Conservation (phyloP, 1,140 invertebrate species). For the Saxidomus purpurata region DNA sequence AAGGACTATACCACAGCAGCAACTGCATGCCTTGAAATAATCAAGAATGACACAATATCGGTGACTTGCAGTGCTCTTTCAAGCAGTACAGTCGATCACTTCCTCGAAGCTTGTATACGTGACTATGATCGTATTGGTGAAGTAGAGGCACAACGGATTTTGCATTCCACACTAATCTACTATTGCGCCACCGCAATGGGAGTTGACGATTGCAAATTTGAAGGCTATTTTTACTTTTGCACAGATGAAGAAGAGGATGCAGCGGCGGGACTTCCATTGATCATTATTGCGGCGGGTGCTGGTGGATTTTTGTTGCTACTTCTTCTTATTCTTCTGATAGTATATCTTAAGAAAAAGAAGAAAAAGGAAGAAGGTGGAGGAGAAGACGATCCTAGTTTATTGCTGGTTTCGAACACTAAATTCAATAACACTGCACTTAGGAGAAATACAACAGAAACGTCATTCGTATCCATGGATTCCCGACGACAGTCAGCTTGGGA, state of each 20-base stretch:
- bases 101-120: slow-evolving; percentile 61
- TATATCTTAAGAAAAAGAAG: slow-evolving; percentile 33
- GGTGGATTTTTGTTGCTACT: neutral
- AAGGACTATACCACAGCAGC: slow-evolving; percentile 31
- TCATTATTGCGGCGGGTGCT: slow-evolving; percentile 23
- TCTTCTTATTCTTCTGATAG: neutral
- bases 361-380: slow-evolving; percentile 16
- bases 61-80: slow-evolving; percentile 16
- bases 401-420: slow-evolving; percentile 17
- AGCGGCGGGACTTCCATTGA: neutral
- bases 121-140: slow-evolving; percentile 37
- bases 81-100: slow-evolving; percentile 46
- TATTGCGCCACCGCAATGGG: slow-evolving; percentile 45
- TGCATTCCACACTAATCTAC: slow-evolving; percentile 26
- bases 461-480: slow-evolving; percentile 10
- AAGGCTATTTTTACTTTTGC: slow-evolving; percentile 61
- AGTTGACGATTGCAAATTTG: slow-evolving; percentile 56
- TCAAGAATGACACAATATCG: slow-evolving; percentile 44
- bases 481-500: slow-evolving; percentile 30
- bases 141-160: neutral
- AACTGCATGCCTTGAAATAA: slow-evolving; percentile 28
- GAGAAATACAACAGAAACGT: slow-evolving; percentile 40
- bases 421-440: neutral
- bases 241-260: neutral
- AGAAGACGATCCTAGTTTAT: slow-evolving; percentile 15